phyloP scores from a whole-genome alignment of 30 jellyfish, hydroid and myxozoan species.

The Turritopsis rubra region DNA sequence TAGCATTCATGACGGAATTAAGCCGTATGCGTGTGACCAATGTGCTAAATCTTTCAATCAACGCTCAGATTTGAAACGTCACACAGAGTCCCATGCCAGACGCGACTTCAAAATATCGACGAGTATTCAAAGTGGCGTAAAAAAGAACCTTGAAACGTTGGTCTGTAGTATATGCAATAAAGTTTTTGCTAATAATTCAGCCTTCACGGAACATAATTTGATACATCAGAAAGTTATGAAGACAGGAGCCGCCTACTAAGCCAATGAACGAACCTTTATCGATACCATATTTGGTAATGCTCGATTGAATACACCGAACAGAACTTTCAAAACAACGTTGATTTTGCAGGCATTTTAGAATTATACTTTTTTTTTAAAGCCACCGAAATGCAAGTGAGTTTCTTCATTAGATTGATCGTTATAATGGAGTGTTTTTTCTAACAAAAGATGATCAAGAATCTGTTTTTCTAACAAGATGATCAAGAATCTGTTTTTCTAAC shows the following conservation, averaged over 20 bases:
- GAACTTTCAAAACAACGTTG: too few species aligned
- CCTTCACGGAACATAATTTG: conserved; percentile 18
- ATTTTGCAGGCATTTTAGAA: too few species aligned
- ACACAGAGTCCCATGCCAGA: conserved; percentile 20
- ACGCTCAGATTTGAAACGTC: conserved; percentile 34
- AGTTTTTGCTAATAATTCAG: conserved; percentile 16
- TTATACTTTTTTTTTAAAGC: too few species aligned
- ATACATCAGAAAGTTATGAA: conserved; percentile 18
- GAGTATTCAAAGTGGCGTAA: neutral
- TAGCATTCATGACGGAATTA: conserved; percentile 25
- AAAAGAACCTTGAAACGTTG: neutral
- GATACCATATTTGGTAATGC: neutral
- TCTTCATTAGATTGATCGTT: too few species aligned
- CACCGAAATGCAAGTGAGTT: too few species aligned
- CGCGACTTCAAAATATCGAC: neutral
- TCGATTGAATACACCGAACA: too few species aligned
- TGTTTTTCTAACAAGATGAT: too few species aligned
- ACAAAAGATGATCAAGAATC: too few species aligned
- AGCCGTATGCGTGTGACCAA: conserved; percentile 27
- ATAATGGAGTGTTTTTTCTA: too few species aligned
- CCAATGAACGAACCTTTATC: neutral
- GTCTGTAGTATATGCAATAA: conserved; percentile 17
- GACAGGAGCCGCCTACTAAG: neutral
- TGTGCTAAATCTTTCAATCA: conserved; percentile 38
- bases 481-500: too few species aligned